Evolutionary conservation across 2,888 invertebrate genomes (phyloP).

Genomic region (Arenicola marina): DNA sequence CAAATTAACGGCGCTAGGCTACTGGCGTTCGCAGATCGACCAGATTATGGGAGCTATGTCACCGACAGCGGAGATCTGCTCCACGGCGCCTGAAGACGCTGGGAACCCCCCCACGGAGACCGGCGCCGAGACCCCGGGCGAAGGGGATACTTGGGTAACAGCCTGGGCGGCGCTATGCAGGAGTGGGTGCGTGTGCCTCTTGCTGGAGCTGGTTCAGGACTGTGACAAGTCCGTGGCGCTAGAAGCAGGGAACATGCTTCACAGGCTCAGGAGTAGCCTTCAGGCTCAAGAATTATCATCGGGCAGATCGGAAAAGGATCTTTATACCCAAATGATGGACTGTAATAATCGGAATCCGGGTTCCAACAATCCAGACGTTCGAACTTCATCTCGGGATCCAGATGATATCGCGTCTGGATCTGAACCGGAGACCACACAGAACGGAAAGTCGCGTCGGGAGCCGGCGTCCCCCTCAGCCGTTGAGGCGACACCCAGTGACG

Average conservation of each 20-base stretch:
- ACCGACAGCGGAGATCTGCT: not conserved
- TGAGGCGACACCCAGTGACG: no score
- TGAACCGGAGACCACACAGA: not conserved
- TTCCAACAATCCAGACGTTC: not conserved
- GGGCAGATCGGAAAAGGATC: no score
- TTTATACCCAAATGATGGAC: no score
- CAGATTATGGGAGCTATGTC: not conserved
- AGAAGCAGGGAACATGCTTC: not conserved
- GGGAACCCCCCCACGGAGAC: not conserved
- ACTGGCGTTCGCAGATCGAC: constrained; percentile 23
- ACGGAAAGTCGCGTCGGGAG: not conserved
- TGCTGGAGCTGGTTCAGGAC: not conserved
- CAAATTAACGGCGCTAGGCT: constrained; percentile 36
- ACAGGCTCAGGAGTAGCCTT: not conserved
- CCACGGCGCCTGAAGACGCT: not conserved
- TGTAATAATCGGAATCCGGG: not conserved
- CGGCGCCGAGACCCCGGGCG: not conserved
- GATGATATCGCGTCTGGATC: not conserved
- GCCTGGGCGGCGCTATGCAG: not conserved
- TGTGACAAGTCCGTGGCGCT: not conserved
- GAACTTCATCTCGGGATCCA: not conserved
- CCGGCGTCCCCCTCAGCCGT: no score
- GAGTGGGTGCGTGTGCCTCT: not conserved
- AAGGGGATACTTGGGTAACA: no score
- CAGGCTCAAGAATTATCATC: no score